phyloP scores from a whole-genome alignment of 1,140 invertebrate genomes.

The Trichonephila inaurata region DNA sequence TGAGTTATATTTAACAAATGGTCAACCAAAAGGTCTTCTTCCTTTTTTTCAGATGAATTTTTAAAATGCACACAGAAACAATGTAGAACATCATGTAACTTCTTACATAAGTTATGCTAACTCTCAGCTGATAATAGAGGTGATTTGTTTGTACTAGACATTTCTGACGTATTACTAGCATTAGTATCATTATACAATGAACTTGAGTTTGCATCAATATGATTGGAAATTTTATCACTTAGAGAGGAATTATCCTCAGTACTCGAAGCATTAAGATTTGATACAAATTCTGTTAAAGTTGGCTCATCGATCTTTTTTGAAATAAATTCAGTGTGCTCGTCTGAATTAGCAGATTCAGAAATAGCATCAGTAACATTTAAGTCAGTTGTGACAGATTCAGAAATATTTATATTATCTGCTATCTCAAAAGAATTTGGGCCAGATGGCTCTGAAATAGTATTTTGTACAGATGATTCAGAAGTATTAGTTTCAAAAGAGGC shows the following conservation, averaged over 20 bases:
- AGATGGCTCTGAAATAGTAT: background rate
- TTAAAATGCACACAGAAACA: background rate
- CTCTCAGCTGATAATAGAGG: background rate
- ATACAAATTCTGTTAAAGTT: background rate
- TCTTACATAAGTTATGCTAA: background rate
- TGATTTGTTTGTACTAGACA: constrained; percentile 29
- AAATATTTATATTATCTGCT: background rate
- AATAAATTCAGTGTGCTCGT: background rate
- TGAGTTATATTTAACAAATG: constrained; percentile 3
- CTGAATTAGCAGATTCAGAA: background rate
- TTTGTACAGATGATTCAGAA: background rate
- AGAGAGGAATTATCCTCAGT: background rate
- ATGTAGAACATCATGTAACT: background rate
- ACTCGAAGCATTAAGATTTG: background rate
- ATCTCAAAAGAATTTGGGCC: background rate
- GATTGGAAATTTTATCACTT: background rate
- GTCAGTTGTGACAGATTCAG: background rate
- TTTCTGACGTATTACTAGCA: background rate
- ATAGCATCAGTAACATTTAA: background rate
- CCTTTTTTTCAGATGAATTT: constrained; percentile 1
- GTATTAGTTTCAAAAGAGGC: background rate
- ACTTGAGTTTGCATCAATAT: background rate
- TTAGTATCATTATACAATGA: background rate
- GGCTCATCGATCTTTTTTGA: background rate
- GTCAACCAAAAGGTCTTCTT: constrained; percentile 14